Percentiles rank a stretch among this genome's conserved stretches.
These are phyloP conservation scores for Spodoptera frugiperda DNA, from an alignment of 1,140 invertebrate species.

Conservation along the genomic window DNA sequence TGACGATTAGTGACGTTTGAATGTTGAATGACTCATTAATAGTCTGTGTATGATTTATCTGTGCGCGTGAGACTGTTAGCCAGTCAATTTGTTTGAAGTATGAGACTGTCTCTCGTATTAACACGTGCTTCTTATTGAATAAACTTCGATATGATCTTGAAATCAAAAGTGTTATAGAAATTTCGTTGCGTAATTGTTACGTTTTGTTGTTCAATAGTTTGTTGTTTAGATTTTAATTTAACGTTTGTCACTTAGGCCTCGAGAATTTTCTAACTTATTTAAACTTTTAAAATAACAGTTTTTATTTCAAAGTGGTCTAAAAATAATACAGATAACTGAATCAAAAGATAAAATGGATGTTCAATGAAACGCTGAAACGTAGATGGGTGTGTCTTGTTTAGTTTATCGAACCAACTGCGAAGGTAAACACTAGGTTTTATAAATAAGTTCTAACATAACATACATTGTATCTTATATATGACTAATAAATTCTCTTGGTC, in stretches of 20 bases:
- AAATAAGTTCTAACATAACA: background rate
- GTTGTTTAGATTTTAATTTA: background rate
- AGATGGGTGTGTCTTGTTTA: background rate
- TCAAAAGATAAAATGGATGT: background rate
- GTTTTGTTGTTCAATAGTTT: background rate
- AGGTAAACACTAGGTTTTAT: background rate
- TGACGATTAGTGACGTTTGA: constrained; percentile 56
- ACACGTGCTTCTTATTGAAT: background rate
- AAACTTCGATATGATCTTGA: constrained; percentile 25
- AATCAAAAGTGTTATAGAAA: constrained; percentile 14
- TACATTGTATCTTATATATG: too few species aligned
- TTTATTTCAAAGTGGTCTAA: too few species aligned
- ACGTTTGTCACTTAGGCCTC: background rate
- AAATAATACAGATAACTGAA: too few species aligned
- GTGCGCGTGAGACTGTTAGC: constrained; percentile 19
- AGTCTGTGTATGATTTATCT: constrained; percentile 41
- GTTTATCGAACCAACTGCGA: background rate
- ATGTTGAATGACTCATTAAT: constrained; percentile 46
- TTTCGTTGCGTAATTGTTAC: constrained; percentile 16
- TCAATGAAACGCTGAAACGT: background rate
- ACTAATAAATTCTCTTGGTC: background rate
- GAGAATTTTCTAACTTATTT: too few species aligned
- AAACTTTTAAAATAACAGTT: too few species aligned
- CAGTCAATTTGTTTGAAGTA: constrained; percentile 23
- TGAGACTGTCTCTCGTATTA: constrained; percentile 21